These are phyloP conservation scores for Anastrepha obliqua DNA, from an alignment of 1,140 invertebrate species.

Conservation along the genomic window DNA sequence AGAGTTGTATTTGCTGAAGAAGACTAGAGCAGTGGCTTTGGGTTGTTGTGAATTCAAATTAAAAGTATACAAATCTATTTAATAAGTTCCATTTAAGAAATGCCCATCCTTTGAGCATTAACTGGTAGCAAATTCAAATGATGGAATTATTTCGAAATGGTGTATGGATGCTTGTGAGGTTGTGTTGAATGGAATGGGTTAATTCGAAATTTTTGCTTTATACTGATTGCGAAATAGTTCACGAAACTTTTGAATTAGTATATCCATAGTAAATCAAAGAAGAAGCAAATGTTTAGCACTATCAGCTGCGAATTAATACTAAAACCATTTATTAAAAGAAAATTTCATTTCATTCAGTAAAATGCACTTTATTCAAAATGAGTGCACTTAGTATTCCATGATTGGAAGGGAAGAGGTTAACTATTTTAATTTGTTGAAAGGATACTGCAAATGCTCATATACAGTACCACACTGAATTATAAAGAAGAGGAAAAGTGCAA, in stretches of 20 bases:
- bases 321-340: too few species aligned
- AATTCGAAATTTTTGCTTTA: not conserved
- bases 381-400: not conserved
- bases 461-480: too few species aligned
- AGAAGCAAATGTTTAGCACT: not conserved
- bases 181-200: not conserved
- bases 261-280: not conserved
- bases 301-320: too few species aligned
- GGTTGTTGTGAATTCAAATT: slow-evolving; percentile 55
- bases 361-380: too few species aligned
- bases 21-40: not conserved
- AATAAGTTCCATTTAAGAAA: slow-evolving; percentile 55
- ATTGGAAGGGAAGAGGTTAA: not conserved
- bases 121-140: not conserved
- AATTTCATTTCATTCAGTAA: too few species aligned
- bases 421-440: not conserved
- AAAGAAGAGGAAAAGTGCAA: too few species aligned
- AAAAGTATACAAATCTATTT: slow-evolving; percentile 56
- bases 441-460: too few species aligned
- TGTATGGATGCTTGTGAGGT: not conserved
- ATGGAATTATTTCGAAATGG: not conserved
- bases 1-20: not conserved
- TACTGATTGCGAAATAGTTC: not conserved
- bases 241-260: not conserved
- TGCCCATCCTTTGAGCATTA: slow-evolving; percentile 14